These are phyloP conservation scores for Eutolmus rufibarbis DNA, from an alignment of 2,888 invertebrate species.

Conservation along the genomic window DNA sequence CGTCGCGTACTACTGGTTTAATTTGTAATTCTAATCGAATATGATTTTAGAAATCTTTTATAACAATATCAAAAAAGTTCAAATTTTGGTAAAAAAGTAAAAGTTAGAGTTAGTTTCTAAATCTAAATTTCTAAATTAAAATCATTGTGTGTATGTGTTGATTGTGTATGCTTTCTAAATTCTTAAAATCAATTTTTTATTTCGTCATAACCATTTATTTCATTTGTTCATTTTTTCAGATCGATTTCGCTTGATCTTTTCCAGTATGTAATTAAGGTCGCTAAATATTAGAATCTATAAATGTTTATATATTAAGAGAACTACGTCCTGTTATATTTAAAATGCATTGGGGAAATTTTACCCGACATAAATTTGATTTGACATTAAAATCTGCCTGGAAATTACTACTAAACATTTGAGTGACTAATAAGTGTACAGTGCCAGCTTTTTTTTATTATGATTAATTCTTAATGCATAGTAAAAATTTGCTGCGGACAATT, in stretches of 20 bases:
- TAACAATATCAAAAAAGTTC: too few relatives aligned
- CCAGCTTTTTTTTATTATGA: background rate
- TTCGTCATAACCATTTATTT: background rate
- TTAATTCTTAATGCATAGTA: background rate
- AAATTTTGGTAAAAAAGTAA: too few relatives aligned
- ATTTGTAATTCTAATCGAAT: too few relatives aligned
- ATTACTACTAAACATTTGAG: constrained; percentile 1
- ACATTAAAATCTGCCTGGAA: background rate
- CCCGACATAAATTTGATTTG: background rate
- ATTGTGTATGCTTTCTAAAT: too few relatives aligned
- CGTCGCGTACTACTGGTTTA: too few relatives aligned
- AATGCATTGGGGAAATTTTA: background rate
- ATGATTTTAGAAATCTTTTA: too few relatives aligned
- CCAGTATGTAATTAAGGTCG: constrained; percentile 1
- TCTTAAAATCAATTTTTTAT: too few relatives aligned
- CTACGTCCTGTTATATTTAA: constrained; percentile 35
- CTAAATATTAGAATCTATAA: constrained; percentile 14
- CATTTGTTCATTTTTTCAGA: background rate
- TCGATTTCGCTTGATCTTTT: constrained; percentile 31
- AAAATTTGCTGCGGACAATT: background rate
- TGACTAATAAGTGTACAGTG: background rate
- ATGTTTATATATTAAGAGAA: constrained; percentile 33
- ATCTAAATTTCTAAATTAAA: too few relatives aligned
- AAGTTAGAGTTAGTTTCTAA: too few relatives aligned
- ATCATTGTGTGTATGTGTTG: too few relatives aligned